Percentiles rank a stretch among this genome's conserved stretches.
Evolutionary conservation across 1,140 invertebrate genomes (phyloP).

Genomic region (Drosophila miranda): DNA sequence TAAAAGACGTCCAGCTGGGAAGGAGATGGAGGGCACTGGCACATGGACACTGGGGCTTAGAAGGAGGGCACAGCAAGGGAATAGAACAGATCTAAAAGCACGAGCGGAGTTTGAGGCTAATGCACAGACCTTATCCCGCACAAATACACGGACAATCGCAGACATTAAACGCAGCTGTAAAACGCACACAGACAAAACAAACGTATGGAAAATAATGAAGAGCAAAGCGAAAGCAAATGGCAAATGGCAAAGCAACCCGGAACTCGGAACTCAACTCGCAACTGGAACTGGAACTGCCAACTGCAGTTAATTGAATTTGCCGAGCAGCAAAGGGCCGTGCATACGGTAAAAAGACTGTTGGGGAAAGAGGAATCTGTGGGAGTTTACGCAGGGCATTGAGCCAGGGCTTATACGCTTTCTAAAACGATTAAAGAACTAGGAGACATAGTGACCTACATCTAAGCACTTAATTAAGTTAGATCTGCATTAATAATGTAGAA

Average conservation of each 20-base stretch:
- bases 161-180: constrained; percentile 51
- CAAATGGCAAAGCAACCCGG: constrained; percentile 36
- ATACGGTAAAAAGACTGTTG: not conserved
- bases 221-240: constrained; percentile 28
- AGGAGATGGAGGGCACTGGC: not conserved
- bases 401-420: too few relatives aligned
- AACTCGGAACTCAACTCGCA: constrained; percentile 25
- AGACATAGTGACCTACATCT: too few relatives aligned
- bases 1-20: constrained; percentile 32
- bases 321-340: constrained; percentile 10
- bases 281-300: constrained; percentile 32
- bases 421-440: too few relatives aligned
- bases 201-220: constrained; percentile 54
- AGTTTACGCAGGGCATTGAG: too few relatives aligned
- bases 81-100: constrained; percentile 26
- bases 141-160: constrained; percentile 1
- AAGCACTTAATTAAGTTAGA: too few relatives aligned
- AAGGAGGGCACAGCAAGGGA: not conserved
- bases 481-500: too few relatives aligned
- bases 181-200: constrained; percentile 22
- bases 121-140: constrained; percentile 16
- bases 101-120: constrained; percentile 29
- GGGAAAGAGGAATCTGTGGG: too few relatives aligned
- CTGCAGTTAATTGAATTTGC: constrained; percentile 69
- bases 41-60: constrained; percentile 1